Base-by-base conservation (phyloP, 2,888 invertebrate genomes). In the Trichopoda pennipes region DNA sequence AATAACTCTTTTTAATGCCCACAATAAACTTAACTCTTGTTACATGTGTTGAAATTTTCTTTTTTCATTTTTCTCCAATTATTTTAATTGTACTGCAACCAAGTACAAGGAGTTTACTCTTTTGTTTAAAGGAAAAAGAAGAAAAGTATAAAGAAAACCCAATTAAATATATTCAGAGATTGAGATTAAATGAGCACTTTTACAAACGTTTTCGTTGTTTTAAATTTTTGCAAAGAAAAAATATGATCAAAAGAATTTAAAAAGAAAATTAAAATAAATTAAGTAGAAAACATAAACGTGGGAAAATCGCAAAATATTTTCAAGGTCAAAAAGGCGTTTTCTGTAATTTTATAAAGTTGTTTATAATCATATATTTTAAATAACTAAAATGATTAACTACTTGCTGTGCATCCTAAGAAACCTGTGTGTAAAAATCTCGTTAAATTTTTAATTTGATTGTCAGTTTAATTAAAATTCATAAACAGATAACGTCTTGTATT, bases 391-490 rank as follows among this genome's bases (percentile, higher is more conserved):
- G 63, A 21, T 28, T 10, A 12, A 19, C 58, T 38, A 32, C 16
- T 51, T 47, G n/a, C 19, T 38, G 38, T 38, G 12, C 12, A 38
- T 3, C 38, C 0, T 38, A 14, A 19, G 44, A 35, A 28, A 81
- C 70, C 35, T n/a, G 69, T 21, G 53, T 53, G 64, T 14, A 14
- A 44, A 66, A 58, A 49, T 35, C 3, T 6, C 9, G 10, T 35
- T 35, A 35, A 35, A 35, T 35, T 35, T 70, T 78, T 66, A 74
- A 74, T 66, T 78, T 66, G 55, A 75, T 75, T 81, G 53, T 42
- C 66, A 66, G 66, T 70, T 70, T 78, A 81, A 74, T 81, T 78
- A 47, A 55, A 51, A 21, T 64, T 7, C 35, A n/a, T 49, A 19
- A 14, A 19, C 42, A 17, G 9, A 32, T 16, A n/a, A 68, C 19